Conservation (phyloP, 2,113 vertebrate genomes). For the Zootoca vivipara region DNA sequence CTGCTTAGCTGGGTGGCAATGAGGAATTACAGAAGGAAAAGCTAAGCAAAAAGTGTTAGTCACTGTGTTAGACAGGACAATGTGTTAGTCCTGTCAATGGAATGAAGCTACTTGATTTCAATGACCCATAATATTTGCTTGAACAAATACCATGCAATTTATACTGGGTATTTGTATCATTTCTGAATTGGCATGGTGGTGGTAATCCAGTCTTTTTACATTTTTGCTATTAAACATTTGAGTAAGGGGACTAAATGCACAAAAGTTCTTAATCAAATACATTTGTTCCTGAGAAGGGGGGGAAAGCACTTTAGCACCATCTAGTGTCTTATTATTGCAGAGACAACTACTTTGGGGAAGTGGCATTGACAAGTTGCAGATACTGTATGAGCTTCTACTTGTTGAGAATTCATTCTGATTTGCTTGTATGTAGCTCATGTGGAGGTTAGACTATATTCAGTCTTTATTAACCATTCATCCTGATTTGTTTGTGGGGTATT, state of each 20-base stretch:
- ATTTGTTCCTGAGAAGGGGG: not conserved
- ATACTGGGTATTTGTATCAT: not conserved
- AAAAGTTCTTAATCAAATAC: not conserved
- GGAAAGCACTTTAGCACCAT: slow-evolving; percentile 41
- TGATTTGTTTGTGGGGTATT: too few relatives aligned
- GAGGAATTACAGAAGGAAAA: not conserved
- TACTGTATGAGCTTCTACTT: too few relatives aligned
- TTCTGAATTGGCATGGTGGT: not conserved
- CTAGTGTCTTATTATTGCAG: slow-evolving; percentile 34
- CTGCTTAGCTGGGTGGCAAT: not conserved
- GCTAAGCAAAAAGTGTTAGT: not conserved
- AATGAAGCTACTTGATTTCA: too few relatives aligned
- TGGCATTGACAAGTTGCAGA: not conserved
- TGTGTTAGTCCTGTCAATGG: too few relatives aligned
- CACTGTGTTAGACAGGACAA: too few relatives aligned
- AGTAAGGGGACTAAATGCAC: not conserved
- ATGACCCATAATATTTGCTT: not conserved
- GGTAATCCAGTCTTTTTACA: not conserved
- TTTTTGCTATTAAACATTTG: not conserved
- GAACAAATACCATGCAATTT: not conserved
- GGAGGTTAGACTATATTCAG: too few relatives aligned
- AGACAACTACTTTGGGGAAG: not conserved
- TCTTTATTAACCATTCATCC: too few relatives aligned
- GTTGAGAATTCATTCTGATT: too few relatives aligned
- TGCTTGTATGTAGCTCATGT: too few relatives aligned